Conservation (phyloP, 2,113 vertebrate species). For the Pica pica region DNA sequence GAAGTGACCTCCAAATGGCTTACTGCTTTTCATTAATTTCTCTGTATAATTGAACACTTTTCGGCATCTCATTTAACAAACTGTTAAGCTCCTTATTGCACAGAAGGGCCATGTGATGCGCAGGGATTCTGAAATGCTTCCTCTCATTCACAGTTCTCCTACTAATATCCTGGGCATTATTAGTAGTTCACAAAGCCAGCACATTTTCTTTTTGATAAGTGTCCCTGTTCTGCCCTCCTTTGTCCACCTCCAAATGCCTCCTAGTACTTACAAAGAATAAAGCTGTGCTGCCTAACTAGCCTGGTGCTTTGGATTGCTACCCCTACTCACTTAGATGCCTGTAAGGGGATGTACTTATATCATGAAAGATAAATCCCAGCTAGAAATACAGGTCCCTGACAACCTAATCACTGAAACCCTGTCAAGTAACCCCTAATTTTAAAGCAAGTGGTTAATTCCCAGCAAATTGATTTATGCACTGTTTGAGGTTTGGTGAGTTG, state of each 20-base stretch:
- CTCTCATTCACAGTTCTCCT: conserved; percentile 7
- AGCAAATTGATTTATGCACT: conserved; percentile 81
- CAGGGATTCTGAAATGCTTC: conserved; percentile 35
- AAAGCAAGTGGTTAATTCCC: conserved; percentile 78
- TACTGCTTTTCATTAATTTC: conserved; percentile 55
- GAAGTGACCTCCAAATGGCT: conserved; percentile 57
- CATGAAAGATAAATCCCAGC: conserved; percentile 71
- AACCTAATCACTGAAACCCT: conserved; percentile 74
- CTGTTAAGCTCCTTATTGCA: conserved; percentile 54
- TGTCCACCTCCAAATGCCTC: conserved; percentile 42
- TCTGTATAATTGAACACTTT: conserved; percentile 42
- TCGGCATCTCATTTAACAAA: conserved; percentile 59
- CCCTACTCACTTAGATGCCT: conserved; percentile 23
- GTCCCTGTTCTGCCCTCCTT: conserved; percentile 43
- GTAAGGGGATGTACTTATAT: conserved; percentile 51
- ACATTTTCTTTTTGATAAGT: conserved; percentile 24
- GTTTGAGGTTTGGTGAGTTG: conserved; percentile 78
- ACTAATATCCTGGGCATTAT: conserved; percentile 15
- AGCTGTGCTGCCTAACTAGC: conserved; percentile 9
- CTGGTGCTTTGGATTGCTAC: conserved; percentile 5
- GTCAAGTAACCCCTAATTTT: conserved; percentile 81
- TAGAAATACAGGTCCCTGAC: conserved; percentile 72
- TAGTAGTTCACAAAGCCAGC: conserved; percentile 48
- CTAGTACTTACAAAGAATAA: conserved; percentile 46
- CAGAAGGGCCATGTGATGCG: conserved; percentile 41